Evolutionary conservation across 2,888 invertebrate genomes (phyloP).

Genomic region (Tachina lurida): DNA sequence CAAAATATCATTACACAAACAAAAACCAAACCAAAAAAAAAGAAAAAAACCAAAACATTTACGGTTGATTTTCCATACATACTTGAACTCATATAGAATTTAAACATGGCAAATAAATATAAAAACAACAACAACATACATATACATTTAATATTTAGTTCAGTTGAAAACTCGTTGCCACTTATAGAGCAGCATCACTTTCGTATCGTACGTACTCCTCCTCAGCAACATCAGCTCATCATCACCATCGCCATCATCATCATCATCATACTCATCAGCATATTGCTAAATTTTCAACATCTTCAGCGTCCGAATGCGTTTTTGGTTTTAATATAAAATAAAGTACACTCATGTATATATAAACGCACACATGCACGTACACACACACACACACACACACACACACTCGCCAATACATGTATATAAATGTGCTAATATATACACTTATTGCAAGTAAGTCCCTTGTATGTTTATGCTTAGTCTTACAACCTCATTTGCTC

Average conservation of each 20-base stretch:
- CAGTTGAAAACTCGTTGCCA: constrained; percentile 55
- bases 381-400: constrained; percentile 6
- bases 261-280: constrained; percentile 29
- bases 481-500: constrained; percentile 68
- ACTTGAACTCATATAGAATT: constrained; percentile 62
- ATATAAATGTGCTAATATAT: background rate
- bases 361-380: background rate
- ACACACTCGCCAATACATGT: background rate
- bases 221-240: constrained; percentile 22
- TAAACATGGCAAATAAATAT: constrained; percentile 51
- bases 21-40: constrained; percentile 22
- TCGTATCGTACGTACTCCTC: constrained; percentile 9
- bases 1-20: constrained; percentile 66
- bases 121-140: constrained; percentile 49
- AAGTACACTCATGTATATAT: constrained; percentile 22
- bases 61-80: constrained; percentile 62
- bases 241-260: constrained; percentile 26
- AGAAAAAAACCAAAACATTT: constrained; percentile 25
- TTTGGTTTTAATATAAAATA: constrained; percentile 63
- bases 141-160: constrained; percentile 50
- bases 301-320: constrained; percentile 70
- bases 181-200: constrained; percentile 48
- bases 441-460: constrained; percentile 35
- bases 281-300: constrained; percentile 61
- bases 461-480: constrained; percentile 51